Evolutionary conservation across 2,888 invertebrate genomes (phyloP).

Genomic region (Ischnura elegans): DNA sequence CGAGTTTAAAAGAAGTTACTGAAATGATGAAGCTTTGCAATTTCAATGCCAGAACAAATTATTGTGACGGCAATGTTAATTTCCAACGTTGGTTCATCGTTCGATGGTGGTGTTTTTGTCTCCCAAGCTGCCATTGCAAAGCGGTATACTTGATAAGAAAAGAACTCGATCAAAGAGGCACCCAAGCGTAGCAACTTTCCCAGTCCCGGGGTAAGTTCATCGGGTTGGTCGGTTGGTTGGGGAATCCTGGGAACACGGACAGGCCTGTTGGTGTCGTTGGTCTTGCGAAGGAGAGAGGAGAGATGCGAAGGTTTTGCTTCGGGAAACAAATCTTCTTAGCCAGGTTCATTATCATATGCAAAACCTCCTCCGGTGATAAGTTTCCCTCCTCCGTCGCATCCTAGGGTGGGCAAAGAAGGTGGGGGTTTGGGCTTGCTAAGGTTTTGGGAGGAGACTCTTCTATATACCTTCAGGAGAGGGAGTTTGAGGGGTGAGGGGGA

Average conservation of each 20-base stretch:
- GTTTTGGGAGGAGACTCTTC: background rate
- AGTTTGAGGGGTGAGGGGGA: background rate
- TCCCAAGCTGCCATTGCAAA: background rate
- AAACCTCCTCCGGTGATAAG: conserved; percentile 39
- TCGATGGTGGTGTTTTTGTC: background rate
- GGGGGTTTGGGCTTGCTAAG: background rate
- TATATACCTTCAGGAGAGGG: background rate
- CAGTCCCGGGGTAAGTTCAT: conserved; percentile 1
- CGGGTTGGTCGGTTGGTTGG: background rate
- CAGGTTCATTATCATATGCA: conserved; percentile 53
- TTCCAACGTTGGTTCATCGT: too few species aligned
- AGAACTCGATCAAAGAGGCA: background rate
- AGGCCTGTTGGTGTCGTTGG: background rate
- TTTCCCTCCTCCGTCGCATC: background rate
- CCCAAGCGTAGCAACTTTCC: background rate
- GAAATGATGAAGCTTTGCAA: too few species aligned
- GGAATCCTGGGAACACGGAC: background rate
- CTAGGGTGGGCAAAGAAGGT: background rate
- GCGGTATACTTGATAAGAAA: too few species aligned
- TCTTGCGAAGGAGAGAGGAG: background rate
- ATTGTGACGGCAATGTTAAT: too few species aligned
- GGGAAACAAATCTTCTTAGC: conserved; percentile 17
- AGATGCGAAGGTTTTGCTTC: background rate
- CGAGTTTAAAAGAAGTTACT: too few species aligned
- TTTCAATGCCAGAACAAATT: too few species aligned